phyloP scores from a whole-genome alignment of 2,888 invertebrate species.

The Leptogaster cylindrica region DNA sequence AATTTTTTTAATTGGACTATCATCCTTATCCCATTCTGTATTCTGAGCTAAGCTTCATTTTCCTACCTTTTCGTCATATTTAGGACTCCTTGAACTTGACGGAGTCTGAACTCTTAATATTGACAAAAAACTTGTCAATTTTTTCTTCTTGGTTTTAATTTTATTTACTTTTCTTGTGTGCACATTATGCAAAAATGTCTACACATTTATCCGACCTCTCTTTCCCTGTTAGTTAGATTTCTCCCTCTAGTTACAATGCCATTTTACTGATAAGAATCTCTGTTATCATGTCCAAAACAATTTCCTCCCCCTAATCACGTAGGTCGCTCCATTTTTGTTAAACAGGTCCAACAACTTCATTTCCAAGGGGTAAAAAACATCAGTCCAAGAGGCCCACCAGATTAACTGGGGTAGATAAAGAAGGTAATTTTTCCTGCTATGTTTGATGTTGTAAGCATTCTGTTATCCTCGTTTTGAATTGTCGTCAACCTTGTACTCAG shows the following conservation, averaged over 20 bases:
- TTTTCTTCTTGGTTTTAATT: not conserved
- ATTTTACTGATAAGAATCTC: conserved; percentile 33
- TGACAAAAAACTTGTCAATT: not conserved
- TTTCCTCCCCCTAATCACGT: conserved; percentile 60
- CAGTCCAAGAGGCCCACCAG: conserved; percentile 23
- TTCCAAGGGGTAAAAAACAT: conserved; percentile 14
- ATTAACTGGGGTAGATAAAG: conserved; percentile 42
- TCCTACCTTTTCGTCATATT: conserved; percentile 20
- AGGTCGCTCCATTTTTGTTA: conserved; percentile 49
- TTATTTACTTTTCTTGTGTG: not conserved
- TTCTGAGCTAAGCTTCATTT: conserved; percentile 23
- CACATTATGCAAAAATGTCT: not conserved
- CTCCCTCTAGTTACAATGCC: not conserved
- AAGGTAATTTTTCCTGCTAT: conserved; percentile 30
- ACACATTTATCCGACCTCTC: not conserved
- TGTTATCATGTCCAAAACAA: conserved; percentile 55
- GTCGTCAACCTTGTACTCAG: conserved; percentile 14
- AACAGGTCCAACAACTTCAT: conserved; percentile 13
- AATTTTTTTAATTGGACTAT: conserved; percentile 44
- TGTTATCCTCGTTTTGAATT: conserved; percentile 5
- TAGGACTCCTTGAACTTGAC: conserved; percentile 34
- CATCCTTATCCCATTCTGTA: conserved; percentile 23
- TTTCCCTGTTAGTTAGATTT: not conserved
- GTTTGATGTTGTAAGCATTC: conserved; percentile 38
- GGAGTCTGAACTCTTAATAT: not conserved